These are phyloP conservation scores for cat (Felis catus) DNA, from an alignment of 2,113 vertebrate species.

Conservation along the genomic window F.catus_Fca126_mat1.0 CM031412.1:45605001-45605500, in stretches of 20 bases:
- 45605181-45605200: background rate
- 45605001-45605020: background rate
- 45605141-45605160: background rate
- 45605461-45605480: background rate
- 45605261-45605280: too few species aligned
- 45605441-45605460: background rate
- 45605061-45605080: background rate
- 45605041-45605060: background rate
- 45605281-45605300: accelerated
- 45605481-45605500: background rate
- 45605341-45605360: too few species aligned
- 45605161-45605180: background rate
- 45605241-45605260: too few species aligned
- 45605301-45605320: too few species aligned
- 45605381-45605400: background rate
- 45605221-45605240: too few species aligned
- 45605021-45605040: background rate
- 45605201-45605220: too few species aligned
- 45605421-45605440: background rate
- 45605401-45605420: background rate
- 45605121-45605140: background rate
- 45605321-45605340: too few species aligned
- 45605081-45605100: background rate
- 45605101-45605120: background rate
- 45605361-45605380: too few species aligned